Evolutionary conservation across 2,888 invertebrate genomes (phyloP).

Genomic region (Sinelater perroti): DNA sequence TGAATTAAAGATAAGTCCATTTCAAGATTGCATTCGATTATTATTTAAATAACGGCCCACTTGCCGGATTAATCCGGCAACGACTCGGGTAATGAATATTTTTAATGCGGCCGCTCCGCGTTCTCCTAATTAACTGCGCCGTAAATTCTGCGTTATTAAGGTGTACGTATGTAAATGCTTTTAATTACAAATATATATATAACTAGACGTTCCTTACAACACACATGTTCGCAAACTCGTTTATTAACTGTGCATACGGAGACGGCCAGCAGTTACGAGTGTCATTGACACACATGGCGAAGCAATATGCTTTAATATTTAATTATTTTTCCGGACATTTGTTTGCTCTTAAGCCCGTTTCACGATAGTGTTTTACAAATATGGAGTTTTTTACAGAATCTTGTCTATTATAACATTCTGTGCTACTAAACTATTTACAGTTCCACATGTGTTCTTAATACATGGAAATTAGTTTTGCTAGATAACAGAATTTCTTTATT

Average conservation of each 20-base stretch:
- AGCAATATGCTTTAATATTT: conserved; percentile 10
- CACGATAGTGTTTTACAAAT: not conserved
- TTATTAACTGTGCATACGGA: conserved; percentile 20
- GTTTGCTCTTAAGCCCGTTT: conserved; percentile 5
- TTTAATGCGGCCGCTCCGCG: conserved; percentile 13
- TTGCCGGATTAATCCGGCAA: conserved; percentile 28
- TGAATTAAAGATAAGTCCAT: conserved; percentile 46
- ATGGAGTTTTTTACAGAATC: not conserved
- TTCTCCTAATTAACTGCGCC: conserved; percentile 20
- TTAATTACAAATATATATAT: conserved; percentile 21
- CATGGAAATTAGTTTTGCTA: too few relatives aligned
- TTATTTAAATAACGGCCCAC: conserved; percentile 41
- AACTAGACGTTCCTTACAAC: conserved; percentile 17
- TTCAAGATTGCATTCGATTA: conserved; percentile 44
- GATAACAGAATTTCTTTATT: too few relatives aligned
- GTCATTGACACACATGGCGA: conserved; percentile 18
- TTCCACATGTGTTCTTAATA: too few relatives aligned
- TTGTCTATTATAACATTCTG: too few relatives aligned
- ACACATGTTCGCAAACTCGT: conserved; percentile 13
- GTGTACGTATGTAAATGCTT: conserved; percentile 15
- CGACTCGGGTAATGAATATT: conserved; percentile 21
- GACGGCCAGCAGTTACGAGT: conserved; percentile 7
- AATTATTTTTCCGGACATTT: conserved; percentile 6
- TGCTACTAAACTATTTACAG: too few relatives aligned
- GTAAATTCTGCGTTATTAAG: conserved; percentile 22